These are phyloP conservation scores for Nymphalis polychloros DNA, from an alignment of 2,888 invertebrate species.

Conservation along the genomic window DNA sequence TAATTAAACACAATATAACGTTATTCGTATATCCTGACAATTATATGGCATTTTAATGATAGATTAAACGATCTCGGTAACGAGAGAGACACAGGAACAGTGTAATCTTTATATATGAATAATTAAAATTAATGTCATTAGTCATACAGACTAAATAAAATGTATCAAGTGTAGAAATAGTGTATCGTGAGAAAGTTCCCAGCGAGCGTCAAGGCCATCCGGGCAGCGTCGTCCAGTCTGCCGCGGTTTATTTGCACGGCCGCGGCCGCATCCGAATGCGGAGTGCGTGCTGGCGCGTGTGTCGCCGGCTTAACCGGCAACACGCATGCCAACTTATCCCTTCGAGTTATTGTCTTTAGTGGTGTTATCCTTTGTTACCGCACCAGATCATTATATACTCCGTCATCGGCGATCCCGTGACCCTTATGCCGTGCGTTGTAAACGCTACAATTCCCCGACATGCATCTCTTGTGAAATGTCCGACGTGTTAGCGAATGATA, in stretches of 20 bases:
- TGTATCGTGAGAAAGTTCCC: constrained; percentile 63
- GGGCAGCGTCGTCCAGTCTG: constrained; percentile 73
- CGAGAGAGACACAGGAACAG: constrained; percentile 2
- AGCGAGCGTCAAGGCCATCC: constrained; percentile 62
- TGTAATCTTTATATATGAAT: constrained; percentile 14
- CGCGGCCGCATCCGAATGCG: constrained; percentile 68
- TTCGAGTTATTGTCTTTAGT: constrained; percentile 73
- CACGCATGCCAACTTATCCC: constrained; percentile 69
- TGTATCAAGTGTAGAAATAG: constrained; percentile 21
- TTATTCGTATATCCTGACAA: not conserved
- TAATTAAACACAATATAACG: not conserved
- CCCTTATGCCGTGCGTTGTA: constrained; percentile 61
- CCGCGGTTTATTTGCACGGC: constrained; percentile 61
- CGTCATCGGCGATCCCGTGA: constrained; percentile 56
- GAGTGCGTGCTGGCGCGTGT: constrained; percentile 55
- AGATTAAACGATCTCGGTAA: not conserved
- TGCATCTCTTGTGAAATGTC: constrained; percentile 73
- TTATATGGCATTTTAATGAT: not conserved
- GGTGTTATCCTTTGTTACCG: constrained; percentile 74
- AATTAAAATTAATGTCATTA: constrained; percentile 14
- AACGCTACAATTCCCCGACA: constrained; percentile 64
- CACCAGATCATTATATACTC: constrained; percentile 68
- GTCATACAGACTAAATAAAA: constrained; percentile 16
- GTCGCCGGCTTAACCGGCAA: constrained; percentile 55
- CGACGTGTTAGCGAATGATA: constrained; percentile 82